A percentile compares a stretch with the other conserved stretches of the same genome.
phyloP scores from a whole-genome alignment of 2,888 invertebrate species.

The Aphidius colemani region DNA sequence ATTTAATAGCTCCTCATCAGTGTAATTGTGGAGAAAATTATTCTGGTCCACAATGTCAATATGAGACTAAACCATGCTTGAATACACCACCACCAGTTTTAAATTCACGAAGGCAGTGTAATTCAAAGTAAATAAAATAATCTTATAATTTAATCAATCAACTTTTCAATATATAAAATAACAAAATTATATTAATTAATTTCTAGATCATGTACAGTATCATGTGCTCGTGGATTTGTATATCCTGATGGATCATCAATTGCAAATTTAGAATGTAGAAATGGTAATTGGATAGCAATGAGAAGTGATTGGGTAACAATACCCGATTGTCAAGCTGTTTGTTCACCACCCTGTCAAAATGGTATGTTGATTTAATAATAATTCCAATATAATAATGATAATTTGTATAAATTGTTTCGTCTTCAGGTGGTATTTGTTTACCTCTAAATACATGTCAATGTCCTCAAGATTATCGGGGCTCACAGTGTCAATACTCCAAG shows the following conservation, averaged over 20 bases:
- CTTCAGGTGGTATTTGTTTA: constrained; percentile 70
- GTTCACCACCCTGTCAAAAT: constrained; percentile 76
- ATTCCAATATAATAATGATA: too few relatives aligned
- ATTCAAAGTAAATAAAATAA: constrained; percentile 65
- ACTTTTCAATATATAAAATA: constrained; percentile 7
- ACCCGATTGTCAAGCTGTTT: constrained; percentile 74
- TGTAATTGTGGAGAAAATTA: constrained; percentile 78
- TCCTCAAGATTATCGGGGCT: constrained; percentile 71
- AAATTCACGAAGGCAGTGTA: constrained; percentile 70
- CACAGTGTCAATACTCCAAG: constrained; percentile 73
- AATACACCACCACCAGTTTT: constrained; percentile 69
- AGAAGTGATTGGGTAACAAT: constrained; percentile 67
- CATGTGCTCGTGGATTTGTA: constrained; percentile 68
- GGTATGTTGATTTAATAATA: constrained; percentile 54
- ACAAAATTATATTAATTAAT: constrained; percentile 23
- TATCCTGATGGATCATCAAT: constrained; percentile 75
- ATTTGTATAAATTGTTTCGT: too few relatives aligned
- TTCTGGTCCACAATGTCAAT: constrained; percentile 76
- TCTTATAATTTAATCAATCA: constrained; percentile 2
- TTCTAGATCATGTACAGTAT: constrained; percentile 69
- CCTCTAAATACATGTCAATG: constrained; percentile 80
- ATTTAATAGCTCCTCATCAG: constrained; percentile 65
- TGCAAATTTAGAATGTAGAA: constrained; percentile 70
- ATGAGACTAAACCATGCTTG: constrained; percentile 73
- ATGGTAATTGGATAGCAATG: constrained; percentile 74